A percentile compares a stretch with the other conserved stretches of the same genome.
Conservation (phyloP, 2,113 vertebrate species). For the Tetrax tetrax region DNA sequence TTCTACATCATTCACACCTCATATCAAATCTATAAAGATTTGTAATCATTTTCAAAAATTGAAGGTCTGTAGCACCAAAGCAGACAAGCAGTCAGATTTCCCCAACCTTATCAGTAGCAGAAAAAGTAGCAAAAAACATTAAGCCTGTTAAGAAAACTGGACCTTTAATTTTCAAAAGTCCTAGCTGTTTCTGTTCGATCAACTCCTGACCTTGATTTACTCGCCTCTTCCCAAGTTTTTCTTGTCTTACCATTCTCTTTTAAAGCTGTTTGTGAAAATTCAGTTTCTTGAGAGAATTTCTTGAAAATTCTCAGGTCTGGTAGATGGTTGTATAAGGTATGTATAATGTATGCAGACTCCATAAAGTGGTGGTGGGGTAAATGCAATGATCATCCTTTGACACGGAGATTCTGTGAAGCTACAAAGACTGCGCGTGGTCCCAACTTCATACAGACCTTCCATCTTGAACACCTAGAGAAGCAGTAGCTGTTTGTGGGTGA, state of each 20-base stretch:
- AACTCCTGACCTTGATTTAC: background rate
- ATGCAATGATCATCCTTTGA: background rate
- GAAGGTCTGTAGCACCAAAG: background rate
- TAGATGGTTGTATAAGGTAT: rapidly evolving
- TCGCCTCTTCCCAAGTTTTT: background rate
- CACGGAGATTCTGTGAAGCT: background rate
- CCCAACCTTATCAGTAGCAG: background rate
- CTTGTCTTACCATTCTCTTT: background rate
- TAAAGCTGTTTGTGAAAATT: background rate
- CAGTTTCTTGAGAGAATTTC: background rate
- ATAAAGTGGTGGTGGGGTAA: background rate
- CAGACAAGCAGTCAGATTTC: background rate
- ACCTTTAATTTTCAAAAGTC: background rate
- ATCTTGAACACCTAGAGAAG: background rate
- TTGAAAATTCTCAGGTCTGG: background rate
- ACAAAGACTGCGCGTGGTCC: background rate
- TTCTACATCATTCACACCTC: background rate
- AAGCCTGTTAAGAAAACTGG: background rate
- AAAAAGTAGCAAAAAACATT: background rate
- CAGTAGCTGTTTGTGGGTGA: background rate
- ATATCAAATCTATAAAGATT: background rate
- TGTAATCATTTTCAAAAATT: background rate
- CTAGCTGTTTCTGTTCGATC: background rate
- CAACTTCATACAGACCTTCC: background rate
- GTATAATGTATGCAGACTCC: background rate